Conservation (phyloP, 2,888 invertebrate genomes). For the Neoitamus cyanurus region DNA sequence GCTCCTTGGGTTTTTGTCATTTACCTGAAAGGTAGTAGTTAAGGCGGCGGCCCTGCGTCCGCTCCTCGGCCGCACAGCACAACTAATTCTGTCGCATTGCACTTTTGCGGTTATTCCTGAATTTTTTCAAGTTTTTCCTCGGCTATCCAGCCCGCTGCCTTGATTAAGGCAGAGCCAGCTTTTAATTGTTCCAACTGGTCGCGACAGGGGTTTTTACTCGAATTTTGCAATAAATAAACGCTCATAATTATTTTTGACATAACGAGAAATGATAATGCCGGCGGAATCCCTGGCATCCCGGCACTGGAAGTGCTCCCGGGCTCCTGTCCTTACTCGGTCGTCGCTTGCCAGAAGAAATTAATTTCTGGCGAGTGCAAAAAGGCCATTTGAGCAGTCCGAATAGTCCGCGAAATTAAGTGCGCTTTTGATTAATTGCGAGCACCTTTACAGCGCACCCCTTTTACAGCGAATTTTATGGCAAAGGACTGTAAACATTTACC, state of each 20-base stretch:
- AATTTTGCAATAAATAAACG: slow-evolving; percentile 40
- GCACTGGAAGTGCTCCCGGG: not conserved
- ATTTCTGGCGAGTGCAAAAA: not conserved
- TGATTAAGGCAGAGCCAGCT: slow-evolving; percentile 41
- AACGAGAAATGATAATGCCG: slow-evolving; percentile 39
- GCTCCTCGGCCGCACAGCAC: not conserved
- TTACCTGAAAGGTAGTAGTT: slow-evolving; percentile 11
- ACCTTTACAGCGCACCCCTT: not conserved
- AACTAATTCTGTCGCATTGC: slow-evolving; percentile 29
- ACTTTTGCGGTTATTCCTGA: slow-evolving; percentile 45
- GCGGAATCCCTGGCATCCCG: slow-evolving; percentile 14
- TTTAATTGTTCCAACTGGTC: slow-evolving; percentile 46
- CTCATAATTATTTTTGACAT: slow-evolving; percentile 46
- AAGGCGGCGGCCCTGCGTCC: not conserved
- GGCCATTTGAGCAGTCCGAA: not conserved
- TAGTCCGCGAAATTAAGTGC: slow-evolving; percentile 11
- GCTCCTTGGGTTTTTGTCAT: not conserved
- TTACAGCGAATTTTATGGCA: not conserved
- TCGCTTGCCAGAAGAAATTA: slow-evolving; percentile 3
- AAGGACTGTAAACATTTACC: not conserved
- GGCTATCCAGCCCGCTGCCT: not conserved
- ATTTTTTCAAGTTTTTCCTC: slow-evolving; percentile 42
- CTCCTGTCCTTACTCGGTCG: not conserved
- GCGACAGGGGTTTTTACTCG: slow-evolving; percentile 37
- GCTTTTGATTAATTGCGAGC: slow-evolving; percentile 9